Evolutionary conservation across 2,113 vertebrate species (phyloP).

Genomic region (Pantherophis guttatus): DNA sequence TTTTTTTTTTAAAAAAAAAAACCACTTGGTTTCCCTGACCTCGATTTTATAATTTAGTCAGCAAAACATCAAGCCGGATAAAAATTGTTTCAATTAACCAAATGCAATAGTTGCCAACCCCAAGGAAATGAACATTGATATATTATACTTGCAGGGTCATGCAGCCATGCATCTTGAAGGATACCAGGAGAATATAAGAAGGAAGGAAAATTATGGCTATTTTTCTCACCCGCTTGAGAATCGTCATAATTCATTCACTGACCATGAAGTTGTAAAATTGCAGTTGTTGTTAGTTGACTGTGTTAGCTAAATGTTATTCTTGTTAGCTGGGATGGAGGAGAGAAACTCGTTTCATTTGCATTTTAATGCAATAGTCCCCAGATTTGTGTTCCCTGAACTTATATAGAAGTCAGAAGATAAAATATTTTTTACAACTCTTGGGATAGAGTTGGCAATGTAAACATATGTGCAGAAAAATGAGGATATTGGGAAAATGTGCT

Average conservation of each 20-base stretch:
- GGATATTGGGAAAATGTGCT: neutral
- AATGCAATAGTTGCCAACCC: conserved; percentile 66
- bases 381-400: neutral
- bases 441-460: neutral
- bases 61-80: neutral
- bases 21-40: neutral
- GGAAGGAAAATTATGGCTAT: conserved; percentile 43
- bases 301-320: neutral
- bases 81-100: conserved; percentile 52
- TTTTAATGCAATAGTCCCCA: neutral
- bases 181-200: conserved; percentile 66
- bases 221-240: conserved; percentile 20
- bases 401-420: neutral
- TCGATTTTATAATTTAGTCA: neutral
- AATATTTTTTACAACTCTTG: neutral
- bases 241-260: neutral
- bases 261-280: conserved; percentile 1
- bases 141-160: conserved; percentile 69
- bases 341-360: neutral
- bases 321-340: neutral
- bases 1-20: neutral
- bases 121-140: conserved; percentile 74
- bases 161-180: conserved; percentile 70
- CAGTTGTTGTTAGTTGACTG: conserved; percentile 11
- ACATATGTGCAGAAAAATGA: neutral